Base-by-base conservation (phyloP, 2,113 vertebrate species). In the Lycocorax pyrrhopterus region DNA sequence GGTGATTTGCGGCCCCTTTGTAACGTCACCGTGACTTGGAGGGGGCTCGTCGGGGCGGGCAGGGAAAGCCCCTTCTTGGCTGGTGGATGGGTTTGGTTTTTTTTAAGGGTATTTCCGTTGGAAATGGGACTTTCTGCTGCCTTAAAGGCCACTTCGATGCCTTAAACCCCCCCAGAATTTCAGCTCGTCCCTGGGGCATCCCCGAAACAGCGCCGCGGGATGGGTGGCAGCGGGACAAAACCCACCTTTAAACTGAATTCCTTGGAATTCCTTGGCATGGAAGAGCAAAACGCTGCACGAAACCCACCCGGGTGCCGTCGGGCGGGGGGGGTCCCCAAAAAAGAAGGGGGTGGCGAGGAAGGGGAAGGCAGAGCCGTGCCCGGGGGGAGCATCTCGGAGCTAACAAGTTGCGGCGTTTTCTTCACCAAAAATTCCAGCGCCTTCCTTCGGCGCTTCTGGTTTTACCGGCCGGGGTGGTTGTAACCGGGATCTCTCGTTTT, bases 251-350 rank as follows among this genome's bases (percentile, higher is more conserved):
- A n/a, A 43, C 17, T 0, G 14, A 41, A 77, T 77, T 71, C 39
- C 22, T 39, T 14, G 62, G 33, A 16, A 85, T 85, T 64, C 39
- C 37, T 56, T 11, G 53, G 22, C 18, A 6, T 3, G 21, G 22
- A 63, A 49, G 13, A 43, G 25, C 6, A 33, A 84, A 90, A 43
- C 1, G 2, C 20, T 2, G 16, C 5, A 0, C 1, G 7, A 63
- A 89, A 74, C 51, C 41, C 68, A 35, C n/a, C 8, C 4, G 7
- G 27, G 4, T 11, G 52, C 33, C 1, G 0, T 19, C 0, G 2
- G 3, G 44, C 20, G 9, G 20, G 20, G 19, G 47, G 27, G n/a
- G 4, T 13, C 30, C 72, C 53, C 29, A 13, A 44, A 55, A 51
- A 71, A 41, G 5, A 18, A 51, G 2, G 19, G 19, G 69, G 25